A percentile compares a stretch with the other conserved stretches of the same genome.
phyloP scores from a whole-genome alignment of 64 coral and sea anemone genomes.

The Stylophora pistillata region DNA sequence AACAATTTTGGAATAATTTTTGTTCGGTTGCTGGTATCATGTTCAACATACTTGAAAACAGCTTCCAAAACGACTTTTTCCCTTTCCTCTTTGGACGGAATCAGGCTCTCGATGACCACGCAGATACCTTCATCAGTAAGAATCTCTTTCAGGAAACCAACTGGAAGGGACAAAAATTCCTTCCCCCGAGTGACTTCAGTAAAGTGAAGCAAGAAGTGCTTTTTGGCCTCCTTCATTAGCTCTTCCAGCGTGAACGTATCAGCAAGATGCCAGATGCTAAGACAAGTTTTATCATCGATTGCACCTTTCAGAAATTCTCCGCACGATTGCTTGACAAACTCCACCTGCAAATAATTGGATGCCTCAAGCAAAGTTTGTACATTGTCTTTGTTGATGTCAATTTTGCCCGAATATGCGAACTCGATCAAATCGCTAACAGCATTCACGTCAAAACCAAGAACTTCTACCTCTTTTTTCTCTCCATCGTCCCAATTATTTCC shows the following conservation, averaged over 20 bases:
- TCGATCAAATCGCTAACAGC: slow-evolving; percentile 64
- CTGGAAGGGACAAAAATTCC: slow-evolving; percentile 50
- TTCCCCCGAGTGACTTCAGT: slow-evolving; percentile 37
- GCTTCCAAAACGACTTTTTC: slow-evolving; percentile 73
- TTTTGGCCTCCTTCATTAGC: slow-evolving; percentile 45
- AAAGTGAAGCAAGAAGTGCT: slow-evolving; percentile 56
- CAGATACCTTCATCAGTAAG: slow-evolving; percentile 55
- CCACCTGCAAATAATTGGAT: slow-evolving; percentile 66
- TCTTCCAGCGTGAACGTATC: slow-evolving; percentile 57
- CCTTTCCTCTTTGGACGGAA: slow-evolving; percentile 51
- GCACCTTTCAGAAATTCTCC: slow-evolving; percentile 54
- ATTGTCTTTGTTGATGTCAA: slow-evolving; percentile 66
- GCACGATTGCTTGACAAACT: slow-evolving; percentile 74
- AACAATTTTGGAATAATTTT: slow-evolving; percentile 56
- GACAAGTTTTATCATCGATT: slow-evolving; percentile 45
- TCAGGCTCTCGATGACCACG: slow-evolving; percentile 56
- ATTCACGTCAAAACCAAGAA: slow-evolving; percentile 31
- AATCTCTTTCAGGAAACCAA: slow-evolving; percentile 49
- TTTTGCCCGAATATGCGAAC: slow-evolving; percentile 85
- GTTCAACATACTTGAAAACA: slow-evolving; percentile 60
- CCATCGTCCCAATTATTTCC: slow-evolving; percentile 63
- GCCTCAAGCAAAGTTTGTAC: slow-evolving; percentile 69
- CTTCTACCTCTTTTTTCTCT: slow-evolving; percentile 54
- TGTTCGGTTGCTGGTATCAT: slow-evolving; percentile 39
- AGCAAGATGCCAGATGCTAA: slow-evolving; percentile 50